phyloP scores from a whole-genome alignment of 2,888 invertebrate species.

The Orthosia gracilis region DNA sequence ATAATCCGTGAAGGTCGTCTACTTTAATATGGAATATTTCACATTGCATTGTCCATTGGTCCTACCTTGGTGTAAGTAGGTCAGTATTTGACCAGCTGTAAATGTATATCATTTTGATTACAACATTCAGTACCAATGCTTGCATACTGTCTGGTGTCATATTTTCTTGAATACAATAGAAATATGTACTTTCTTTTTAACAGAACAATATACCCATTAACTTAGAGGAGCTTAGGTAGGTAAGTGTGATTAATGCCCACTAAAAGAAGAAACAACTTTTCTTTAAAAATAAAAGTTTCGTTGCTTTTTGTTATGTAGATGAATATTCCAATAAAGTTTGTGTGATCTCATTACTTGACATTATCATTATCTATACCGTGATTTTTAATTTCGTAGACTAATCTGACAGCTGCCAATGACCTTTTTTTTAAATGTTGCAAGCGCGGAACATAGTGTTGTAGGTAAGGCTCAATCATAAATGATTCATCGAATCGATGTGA shows the following conservation, averaged over 20 bases:
- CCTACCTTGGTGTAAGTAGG: constrained; percentile 28
- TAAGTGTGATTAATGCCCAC: not conserved
- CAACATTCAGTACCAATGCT: constrained; percentile 20
- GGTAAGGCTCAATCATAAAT: too few species aligned
- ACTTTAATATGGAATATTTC: constrained; percentile 9
- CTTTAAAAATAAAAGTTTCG: not conserved
- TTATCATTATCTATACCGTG: not conserved
- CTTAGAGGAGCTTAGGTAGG: constrained; percentile 12
- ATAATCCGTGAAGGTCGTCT: not conserved
- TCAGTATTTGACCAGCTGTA: constrained; percentile 58
- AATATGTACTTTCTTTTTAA: constrained; percentile 13
- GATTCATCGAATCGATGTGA: too few species aligned
- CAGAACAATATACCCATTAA: constrained; percentile 13
- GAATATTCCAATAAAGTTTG: too few species aligned
- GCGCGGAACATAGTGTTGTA: too few species aligned
- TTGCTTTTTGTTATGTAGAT: not conserved
- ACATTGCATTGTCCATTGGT: not conserved
- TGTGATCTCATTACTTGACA: not conserved
- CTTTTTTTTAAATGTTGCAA: too few species aligned
- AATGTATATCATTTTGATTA: constrained; percentile 14
- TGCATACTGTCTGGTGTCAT: constrained; percentile 1
- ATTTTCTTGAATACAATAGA: constrained; percentile 12
- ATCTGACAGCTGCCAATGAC: too few species aligned
- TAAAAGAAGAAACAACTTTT: not conserved
- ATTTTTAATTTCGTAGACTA: too few species aligned